Percentiles rank a stretch among this genome's conserved stretches.
These are phyloP conservation scores for Metallyticus violacea DNA, from an alignment of 2,888 invertebrate species.

Conservation along the genomic window DNA sequence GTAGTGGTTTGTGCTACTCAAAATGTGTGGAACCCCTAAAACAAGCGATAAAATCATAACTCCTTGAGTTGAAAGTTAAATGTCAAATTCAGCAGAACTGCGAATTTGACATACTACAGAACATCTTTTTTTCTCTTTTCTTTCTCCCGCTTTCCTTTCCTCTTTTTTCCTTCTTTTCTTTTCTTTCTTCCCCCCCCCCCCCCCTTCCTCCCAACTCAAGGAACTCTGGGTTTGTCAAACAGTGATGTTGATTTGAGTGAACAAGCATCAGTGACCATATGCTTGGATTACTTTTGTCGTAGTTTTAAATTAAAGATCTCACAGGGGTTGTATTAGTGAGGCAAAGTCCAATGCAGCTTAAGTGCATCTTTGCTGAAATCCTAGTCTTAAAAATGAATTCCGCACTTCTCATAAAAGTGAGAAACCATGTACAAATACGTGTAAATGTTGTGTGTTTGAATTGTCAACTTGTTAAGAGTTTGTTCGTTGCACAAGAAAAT, in stretches of 20 bases:
- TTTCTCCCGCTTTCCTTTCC: too few species aligned
- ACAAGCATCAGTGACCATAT: neutral
- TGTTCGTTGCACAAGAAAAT: neutral
- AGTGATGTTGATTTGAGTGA: neutral
- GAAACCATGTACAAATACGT: neutral
- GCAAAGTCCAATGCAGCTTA: neutral
- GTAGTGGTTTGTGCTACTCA: neutral
- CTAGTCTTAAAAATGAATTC: neutral
- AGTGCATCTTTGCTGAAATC: neutral
- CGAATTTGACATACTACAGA: too few species aligned
- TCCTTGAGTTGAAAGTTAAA: too few species aligned
- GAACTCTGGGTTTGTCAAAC: neutral
- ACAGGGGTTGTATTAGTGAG: neutral
- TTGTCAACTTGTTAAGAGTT: neutral
- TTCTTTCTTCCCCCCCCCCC: too few species aligned
- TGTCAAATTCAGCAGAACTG: too few species aligned
- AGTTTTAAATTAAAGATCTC: neutral
- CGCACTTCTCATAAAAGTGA: neutral
- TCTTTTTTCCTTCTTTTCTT: too few species aligned
- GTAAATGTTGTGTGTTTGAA: neutral
- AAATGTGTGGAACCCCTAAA: neutral
- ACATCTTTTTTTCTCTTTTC: too few species aligned
- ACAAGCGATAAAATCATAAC: too few species aligned
- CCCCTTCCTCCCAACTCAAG: neutral
- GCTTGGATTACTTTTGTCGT: neutral